Evolutionary conservation across 1,140 invertebrate species (phyloP).

Genomic region (Trachymyrmex cornetzi): DNA sequence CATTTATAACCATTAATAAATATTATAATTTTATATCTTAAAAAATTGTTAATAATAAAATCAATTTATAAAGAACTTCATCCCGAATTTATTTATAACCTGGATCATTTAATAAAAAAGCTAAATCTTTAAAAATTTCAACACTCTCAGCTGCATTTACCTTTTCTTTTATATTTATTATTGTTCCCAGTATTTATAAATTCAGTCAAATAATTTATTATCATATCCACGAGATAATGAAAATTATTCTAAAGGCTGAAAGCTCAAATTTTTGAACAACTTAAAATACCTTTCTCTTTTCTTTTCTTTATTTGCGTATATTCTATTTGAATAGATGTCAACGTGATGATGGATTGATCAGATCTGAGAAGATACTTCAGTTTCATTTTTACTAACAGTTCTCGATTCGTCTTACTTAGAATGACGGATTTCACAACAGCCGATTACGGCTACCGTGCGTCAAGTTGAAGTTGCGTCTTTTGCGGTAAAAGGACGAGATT

Average conservation of each 20-base stretch:
- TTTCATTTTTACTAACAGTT: conserved; percentile 30
- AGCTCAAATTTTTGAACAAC: neutral
- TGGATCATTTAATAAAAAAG: neutral
- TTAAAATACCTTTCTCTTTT: conserved; percentile 10
- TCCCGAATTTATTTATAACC: neutral
- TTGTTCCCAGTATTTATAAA: neutral
- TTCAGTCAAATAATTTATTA: neutral
- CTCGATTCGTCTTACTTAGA: conserved; percentile 70
- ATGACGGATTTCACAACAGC: conserved; percentile 68
- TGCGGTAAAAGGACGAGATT: neutral
- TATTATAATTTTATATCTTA: neutral
- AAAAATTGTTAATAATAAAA: neutral
- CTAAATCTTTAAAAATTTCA: neutral
- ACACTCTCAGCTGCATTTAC: neutral
- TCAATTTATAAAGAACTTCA: neutral
- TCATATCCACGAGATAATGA: neutral
- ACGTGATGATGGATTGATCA: conserved; percentile 68
- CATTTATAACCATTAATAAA: neutral
- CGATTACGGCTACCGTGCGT: conserved; percentile 24
- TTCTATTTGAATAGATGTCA: conserved; percentile 45
- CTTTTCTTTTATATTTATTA: neutral
- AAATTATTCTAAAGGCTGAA: neutral
- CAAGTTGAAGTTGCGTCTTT: conserved; percentile 22
- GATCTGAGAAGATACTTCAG: neutral
- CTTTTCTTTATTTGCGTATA: neutral